phyloP scores from a whole-genome alignment of 2,113 vertebrate genomes.

The Saimiri boliviensis region DNA sequence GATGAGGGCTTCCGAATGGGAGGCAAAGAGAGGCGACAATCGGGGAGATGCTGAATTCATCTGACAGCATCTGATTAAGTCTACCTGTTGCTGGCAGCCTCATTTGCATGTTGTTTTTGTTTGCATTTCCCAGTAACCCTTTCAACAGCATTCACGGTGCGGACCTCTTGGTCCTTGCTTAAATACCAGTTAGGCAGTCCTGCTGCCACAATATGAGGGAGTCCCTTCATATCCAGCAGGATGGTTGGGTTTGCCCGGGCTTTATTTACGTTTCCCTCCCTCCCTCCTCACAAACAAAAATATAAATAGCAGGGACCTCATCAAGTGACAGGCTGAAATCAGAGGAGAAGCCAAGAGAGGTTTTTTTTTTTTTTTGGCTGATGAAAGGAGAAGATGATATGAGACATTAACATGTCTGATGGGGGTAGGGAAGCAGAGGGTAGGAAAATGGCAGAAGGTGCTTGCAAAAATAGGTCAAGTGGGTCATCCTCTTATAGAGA shows the following conservation, averaged over 20 bases:
- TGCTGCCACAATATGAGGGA: conserved; percentile 4
- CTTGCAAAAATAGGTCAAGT: not conserved
- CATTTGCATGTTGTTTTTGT: conserved; percentile 87
- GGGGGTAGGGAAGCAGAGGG: not conserved
- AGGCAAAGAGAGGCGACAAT: conserved; percentile 89
- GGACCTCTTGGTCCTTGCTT: conserved; percentile 49
- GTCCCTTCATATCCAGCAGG: conserved; percentile 21
- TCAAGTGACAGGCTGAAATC: conserved; percentile 73
- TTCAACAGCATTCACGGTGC: conserved; percentile 66
- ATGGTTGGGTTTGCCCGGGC: not conserved
- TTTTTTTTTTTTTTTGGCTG: conserved; percentile 43
- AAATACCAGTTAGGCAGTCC: conserved; percentile 57
- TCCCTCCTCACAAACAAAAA: conserved; percentile 64
- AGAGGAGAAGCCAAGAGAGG: conserved; percentile 41
- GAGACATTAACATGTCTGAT: conserved; percentile 49
- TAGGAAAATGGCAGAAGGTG: not conserved
- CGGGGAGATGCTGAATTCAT: conserved; percentile 87
- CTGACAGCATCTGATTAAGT: conserved; percentile 91
- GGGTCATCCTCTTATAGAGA: not conserved
- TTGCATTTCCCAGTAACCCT: conserved; percentile 82
- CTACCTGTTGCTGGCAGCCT: conserved; percentile 88
- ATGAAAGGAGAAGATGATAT: conserved; percentile 58
- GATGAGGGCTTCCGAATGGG: conserved; percentile 91
- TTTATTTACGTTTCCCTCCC: not conserved
- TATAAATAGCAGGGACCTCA: conserved; percentile 74